Evolutionary conservation across 2,113 vertebrate species (phyloP), one percentile per base, ranked within the genome.

Genomic region (Epinephelus moara): DNA sequence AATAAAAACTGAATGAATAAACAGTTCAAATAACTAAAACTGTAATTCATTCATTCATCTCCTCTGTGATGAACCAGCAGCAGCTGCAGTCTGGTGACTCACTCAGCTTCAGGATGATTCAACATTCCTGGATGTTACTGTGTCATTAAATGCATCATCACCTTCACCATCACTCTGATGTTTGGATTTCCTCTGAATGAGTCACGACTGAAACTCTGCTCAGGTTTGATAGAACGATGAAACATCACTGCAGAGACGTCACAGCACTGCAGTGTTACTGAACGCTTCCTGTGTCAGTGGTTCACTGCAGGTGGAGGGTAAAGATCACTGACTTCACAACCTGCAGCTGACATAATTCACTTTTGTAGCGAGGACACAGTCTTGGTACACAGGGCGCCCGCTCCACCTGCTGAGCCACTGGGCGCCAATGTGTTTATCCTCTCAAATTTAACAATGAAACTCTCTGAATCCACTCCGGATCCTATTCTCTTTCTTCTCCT

Each of bases 171-270:
- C 40, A 21, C 1, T 1, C 27, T 40, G 49, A 53, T 37, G 55
- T 75, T 53, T 53, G 2, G 59, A 37, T 63, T 63, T 75, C 47
- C 47, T 53, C 21, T 63, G 47, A 62, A 62, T n/a, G 72, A 62
- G 45, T 37, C 57, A 62, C 13, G 11, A 9, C 40, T 1, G 14
- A 21, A 49, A 21, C 37, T 23, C 1, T 52, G 15, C 4, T 6
- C 3, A 17, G 30, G 4, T 19, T 18, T 60, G 57, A 30, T 0
- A 14, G 12, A n/a, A 1, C 2, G 27, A 14, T n/a, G 23, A n/a
- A 55, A 37, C 50, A 10, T 14, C 15, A 11, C 21, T 1, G 12
- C 7, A 42, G 19, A 64, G 37, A n/a, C 15, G 30, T 62, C 30
- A 37, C 7, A 21, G 19, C 19, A 5, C 60, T 62, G 60, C 30